Base-by-base conservation (phyloP, 2,888 invertebrate genomes). In the Aelia acuminata region DNA sequence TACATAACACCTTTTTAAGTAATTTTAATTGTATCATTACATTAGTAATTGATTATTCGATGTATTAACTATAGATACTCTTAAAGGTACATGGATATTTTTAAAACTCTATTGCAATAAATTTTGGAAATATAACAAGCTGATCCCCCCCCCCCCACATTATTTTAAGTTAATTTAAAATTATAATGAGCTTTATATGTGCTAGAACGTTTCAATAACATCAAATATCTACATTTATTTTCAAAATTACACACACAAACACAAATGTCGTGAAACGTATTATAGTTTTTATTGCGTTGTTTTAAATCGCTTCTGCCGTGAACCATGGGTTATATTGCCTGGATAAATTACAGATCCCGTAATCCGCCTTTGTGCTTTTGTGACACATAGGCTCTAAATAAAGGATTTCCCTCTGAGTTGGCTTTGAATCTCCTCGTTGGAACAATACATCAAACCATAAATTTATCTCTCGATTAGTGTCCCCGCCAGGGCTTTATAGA, bases 391-490 rank as follows among this genome's bases (percentile, higher is more conserved):
- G 31, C 63, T 70, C 35, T 70, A 70, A 70, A 70, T 70, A 70
- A 70, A 70, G 63, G 63, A 70, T 70, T 70, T 70, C 31, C 63
- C 63, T 35, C 31, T 18, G 5, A 31, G 63, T 70, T 70, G 63
- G 63, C 63, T 70, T 70, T 70, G 63, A 70, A 13, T 20, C 63
- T 35, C 63, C 63, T 70, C 31, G 31, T 70, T 70, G 63, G 63
- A 70, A 70, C 63, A 70, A 70, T 70, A 70, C 63, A 70, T 70
- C 63, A 70, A 70, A 70, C 31, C 63, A 70, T 70, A 70, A 70
- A 70, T 70, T 70, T 70, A 70, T 70, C 31, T 70, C 63, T 70
- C 63, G 63, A 70, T 70, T 70, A 70, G 63, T 70, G 63, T 70
- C 63, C 63, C 31, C 18, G 18, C 26, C 63, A 70, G 63, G 13